phyloP scores from a whole-genome alignment of 1,140 invertebrate genomes.

The Uloborus diversus region DNA sequence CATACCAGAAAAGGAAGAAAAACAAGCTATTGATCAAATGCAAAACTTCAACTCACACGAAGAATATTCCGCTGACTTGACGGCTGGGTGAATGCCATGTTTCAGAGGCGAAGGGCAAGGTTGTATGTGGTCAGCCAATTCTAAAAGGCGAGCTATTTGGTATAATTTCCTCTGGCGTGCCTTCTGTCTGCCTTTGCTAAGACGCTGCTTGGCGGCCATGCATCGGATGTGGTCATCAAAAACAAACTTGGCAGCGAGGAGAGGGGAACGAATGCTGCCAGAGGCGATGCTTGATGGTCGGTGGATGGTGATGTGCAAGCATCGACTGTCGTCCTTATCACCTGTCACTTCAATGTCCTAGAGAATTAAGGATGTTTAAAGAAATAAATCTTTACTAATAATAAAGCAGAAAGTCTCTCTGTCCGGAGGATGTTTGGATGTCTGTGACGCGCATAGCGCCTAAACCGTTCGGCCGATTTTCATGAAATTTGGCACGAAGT shows the following conservation, averaged over 20 bases:
- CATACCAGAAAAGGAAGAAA: too few species aligned
- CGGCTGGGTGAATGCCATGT: conserved; percentile 63
- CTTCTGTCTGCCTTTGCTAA: conserved; percentile 87
- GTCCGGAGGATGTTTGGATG: too few species aligned
- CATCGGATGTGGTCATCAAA: conserved; percentile 97
- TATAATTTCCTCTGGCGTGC: conserved; percentile 96
- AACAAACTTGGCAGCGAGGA: conserved; percentile 88
- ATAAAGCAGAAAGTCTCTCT: too few species aligned
- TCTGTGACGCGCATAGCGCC: too few species aligned
- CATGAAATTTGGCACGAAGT: too few species aligned
- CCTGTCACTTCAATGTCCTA: conserved; percentile 79
- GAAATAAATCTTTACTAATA: too few species aligned
- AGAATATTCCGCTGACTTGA: conserved; percentile 56
- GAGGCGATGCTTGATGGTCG: conserved; percentile 75
- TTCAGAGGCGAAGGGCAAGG: conserved; percentile 69
- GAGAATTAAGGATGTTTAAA: too few species aligned
- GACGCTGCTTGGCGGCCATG: conserved; percentile 75
- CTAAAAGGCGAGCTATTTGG: conserved; percentile 90
- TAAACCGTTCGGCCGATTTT: too few species aligned
- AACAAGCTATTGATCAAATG: too few species aligned
- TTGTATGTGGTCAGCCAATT: conserved; percentile 76
- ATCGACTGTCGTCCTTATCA: conserved; percentile 96
- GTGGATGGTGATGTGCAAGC: conserved; percentile 93
- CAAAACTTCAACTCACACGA: conserved; percentile 13
- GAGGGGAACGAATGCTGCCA: conserved; percentile 58